Evolutionary conservation across 2,888 invertebrate genomes (phyloP).

Genomic region (Penaeus monodon): DNA sequence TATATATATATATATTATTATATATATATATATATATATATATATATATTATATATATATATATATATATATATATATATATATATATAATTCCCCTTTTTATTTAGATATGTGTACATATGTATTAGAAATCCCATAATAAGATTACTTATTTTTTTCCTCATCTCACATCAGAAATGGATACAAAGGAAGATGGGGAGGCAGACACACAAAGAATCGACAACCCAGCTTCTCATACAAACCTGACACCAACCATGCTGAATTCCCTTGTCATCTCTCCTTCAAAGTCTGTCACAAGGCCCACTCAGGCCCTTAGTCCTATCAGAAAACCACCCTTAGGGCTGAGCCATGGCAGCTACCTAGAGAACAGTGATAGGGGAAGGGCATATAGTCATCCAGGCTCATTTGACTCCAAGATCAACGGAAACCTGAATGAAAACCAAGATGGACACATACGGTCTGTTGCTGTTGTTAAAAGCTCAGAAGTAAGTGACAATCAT

Average conservation of each 20-base stretch:
- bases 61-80: not conserved
- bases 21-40: too few species aligned
- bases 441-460: constrained; percentile 48
- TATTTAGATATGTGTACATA: not conserved
- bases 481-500: constrained; percentile 25
- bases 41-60: too few species aligned
- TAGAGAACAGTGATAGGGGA: constrained; percentile 1
- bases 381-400: not conserved
- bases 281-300: constrained; percentile 24
- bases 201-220: not conserved
- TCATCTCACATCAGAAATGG: constrained; percentile 3
- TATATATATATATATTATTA: too few species aligned
- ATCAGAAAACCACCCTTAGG: constrained; percentile 27
- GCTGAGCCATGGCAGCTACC: not conserved
- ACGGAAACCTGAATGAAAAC: constrained; percentile 20
- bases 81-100: not conserved
- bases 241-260: not conserved
- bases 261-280: constrained; percentile 41
- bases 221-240: not conserved
- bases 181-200: not conserved
- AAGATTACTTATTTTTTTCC: not conserved
- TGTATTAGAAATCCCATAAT: not conserved
- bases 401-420: not conserved
- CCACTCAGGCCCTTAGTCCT: constrained; percentile 43
- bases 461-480: constrained; percentile 50